Conservation (phyloP, 2,113 vertebrate species). For the Ageneiosus marmoratus region DNA sequence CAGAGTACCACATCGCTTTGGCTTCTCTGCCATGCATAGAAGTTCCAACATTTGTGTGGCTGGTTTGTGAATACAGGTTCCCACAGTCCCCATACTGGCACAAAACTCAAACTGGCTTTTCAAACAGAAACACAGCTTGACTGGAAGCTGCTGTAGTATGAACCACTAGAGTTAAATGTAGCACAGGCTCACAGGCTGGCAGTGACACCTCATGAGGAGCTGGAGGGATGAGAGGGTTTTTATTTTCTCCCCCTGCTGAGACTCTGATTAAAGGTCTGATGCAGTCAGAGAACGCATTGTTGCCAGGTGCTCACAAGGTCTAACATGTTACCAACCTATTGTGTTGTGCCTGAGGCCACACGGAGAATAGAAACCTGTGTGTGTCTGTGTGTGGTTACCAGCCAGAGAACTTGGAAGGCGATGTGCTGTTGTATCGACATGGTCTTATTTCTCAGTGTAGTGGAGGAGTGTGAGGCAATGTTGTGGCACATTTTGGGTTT, state of each 20-base stretch:
- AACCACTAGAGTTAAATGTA: slow-evolving; percentile 19
- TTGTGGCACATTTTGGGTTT: slow-evolving; percentile 36
- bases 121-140: slow-evolving; percentile 39
- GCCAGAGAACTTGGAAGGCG: not conserved
- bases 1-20: slow-evolving; percentile 20
- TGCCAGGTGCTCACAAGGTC: slow-evolving; percentile 44
- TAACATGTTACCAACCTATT: slow-evolving; percentile 43
- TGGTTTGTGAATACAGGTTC: slow-evolving; percentile 18
- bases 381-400: not conserved
- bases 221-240: slow-evolving; percentile 27
- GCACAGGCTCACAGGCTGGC: slow-evolving; percentile 10
- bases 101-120: slow-evolving; percentile 34
- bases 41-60: slow-evolving; percentile 24
- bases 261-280: slow-evolving; percentile 48
- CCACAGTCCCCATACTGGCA: slow-evolving; percentile 26
- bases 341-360: slow-evolving; percentile 46
- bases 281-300: slow-evolving; percentile 32
- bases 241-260: slow-evolving; percentile 39
- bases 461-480: slow-evolving; percentile 3
- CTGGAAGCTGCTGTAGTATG: slow-evolving; percentile 22
- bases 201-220: slow-evolving; percentile 35
- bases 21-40: not conserved
- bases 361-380: not conserved
- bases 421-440: slow-evolving; percentile 3
- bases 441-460: not conserved